Conservation (phyloP, 2,888 invertebrate genomes). For the Leuctra nigra region DNA sequence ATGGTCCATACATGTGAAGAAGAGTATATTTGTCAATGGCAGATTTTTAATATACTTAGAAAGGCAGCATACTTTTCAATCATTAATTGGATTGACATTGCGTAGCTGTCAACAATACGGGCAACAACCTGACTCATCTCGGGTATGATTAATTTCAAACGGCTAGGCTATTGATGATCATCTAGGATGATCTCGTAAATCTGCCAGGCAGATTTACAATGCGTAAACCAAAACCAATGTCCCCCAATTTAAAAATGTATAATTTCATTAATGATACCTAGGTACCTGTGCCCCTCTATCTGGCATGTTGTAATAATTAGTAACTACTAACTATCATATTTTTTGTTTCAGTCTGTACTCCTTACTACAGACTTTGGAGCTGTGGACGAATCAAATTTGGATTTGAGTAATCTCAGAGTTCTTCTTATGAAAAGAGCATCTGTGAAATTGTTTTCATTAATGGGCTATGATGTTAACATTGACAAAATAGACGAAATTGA, state of each 20-base stretch:
- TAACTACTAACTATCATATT: neutral
- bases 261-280: too few relatives aligned
- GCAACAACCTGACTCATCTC: neutral
- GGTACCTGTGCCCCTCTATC: too few relatives aligned
- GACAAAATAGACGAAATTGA: slow-evolving; percentile 31
- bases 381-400: slow-evolving; percentile 36
- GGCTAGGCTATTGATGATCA: neutral
- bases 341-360: slow-evolving; percentile 8
- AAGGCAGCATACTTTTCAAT: slow-evolving; percentile 37
- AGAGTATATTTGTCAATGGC: slow-evolving; percentile 40
- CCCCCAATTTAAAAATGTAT: neutral
- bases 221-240: neutral
- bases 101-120: slow-evolving; percentile 33
- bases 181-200: neutral
- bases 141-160: neutral
- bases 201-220: neutral
- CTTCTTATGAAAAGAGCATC: slow-evolving; percentile 38
- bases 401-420: slow-evolving; percentile 39
- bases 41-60: slow-evolving; percentile 50
- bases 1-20: slow-evolving; percentile 46
- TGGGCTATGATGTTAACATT: slow-evolving; percentile 33
- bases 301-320: too few relatives aligned
- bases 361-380: slow-evolving; percentile 32
- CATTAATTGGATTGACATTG: slow-evolving; percentile 35
- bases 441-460: slow-evolving; percentile 37